Conservation (phyloP, 2,888 invertebrate genomes). For the Lochmaea crataegi region DNA sequence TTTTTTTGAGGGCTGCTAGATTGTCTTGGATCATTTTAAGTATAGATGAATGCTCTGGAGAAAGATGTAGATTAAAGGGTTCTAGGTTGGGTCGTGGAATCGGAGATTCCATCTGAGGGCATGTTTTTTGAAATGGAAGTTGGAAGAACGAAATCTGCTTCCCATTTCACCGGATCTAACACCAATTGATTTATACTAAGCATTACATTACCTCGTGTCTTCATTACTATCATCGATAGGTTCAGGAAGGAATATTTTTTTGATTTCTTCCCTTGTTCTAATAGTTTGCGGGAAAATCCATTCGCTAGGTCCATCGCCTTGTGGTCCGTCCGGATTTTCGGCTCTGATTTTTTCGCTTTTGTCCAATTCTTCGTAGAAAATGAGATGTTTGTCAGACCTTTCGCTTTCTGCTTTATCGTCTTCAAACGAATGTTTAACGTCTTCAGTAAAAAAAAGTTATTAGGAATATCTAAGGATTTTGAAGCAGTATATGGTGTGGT, state of each 20-base stretch:
- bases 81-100: too few species aligned
- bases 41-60: too few species aligned
- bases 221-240: slow-evolving; percentile 32
- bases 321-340: slow-evolving; percentile 30
- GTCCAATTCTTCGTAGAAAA: slow-evolving; percentile 50
- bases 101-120: too few species aligned
- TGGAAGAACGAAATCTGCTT: not conserved
- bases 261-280: slow-evolving; percentile 46
- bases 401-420: slow-evolving; percentile 27
- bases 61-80: too few species aligned
- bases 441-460: too few species aligned
- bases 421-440: too few species aligned
- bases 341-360: slow-evolving; percentile 39
- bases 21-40: too few species aligned
- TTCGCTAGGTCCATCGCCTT: slow-evolving; percentile 33
- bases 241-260: slow-evolving; percentile 29
- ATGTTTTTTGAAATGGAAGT: too few species aligned
- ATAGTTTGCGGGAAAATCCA: slow-evolving; percentile 1
- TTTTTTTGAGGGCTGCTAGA: too few species aligned
- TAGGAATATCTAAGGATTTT: too few species aligned
- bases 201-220: slow-evolving; percentile 28
- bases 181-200: slow-evolving; percentile 10
- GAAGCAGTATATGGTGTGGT: too few species aligned
- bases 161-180: not conserved
- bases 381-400: slow-evolving; percentile 41